Conservation (phyloP, 2,888 invertebrate genomes). For the Allophyes oxyacanthae region DNA sequence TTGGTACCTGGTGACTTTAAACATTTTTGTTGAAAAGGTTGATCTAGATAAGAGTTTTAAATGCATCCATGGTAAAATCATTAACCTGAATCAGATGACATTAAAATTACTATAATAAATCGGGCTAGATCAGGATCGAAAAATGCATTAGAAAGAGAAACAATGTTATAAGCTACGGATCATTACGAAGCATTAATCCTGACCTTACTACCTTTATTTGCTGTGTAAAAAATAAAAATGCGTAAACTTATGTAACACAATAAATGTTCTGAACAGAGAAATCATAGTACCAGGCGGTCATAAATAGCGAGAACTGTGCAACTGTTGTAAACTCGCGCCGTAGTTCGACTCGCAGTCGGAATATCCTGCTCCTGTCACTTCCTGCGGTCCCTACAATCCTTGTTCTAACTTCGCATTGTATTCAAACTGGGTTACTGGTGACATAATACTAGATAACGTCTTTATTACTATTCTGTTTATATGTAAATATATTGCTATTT, state of each 20-base stretch:
- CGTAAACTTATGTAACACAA: conserved; percentile 9
- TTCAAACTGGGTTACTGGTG: conserved; percentile 64
- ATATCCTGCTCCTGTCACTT: conserved; percentile 78
- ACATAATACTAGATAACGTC: conserved; percentile 57
- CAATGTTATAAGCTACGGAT: too few relatives aligned
- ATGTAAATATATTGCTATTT: conserved; percentile 37
- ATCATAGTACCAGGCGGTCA: conserved; percentile 51
- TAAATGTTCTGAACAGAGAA: conserved; percentile 37
- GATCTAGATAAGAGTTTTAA: too few relatives aligned
- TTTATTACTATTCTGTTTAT: conserved; percentile 42
- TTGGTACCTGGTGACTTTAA: neutral
- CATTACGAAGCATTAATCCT: too few relatives aligned
- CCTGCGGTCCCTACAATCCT: conserved; percentile 70
- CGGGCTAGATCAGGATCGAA: too few relatives aligned
- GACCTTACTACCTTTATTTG: too few relatives aligned
- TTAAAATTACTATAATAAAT: too few relatives aligned
- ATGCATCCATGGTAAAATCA: too few relatives aligned
- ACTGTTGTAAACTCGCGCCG: conserved; percentile 61
- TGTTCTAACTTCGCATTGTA: conserved; percentile 57
- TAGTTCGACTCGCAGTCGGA: conserved; percentile 67
- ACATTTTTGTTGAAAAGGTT: too few relatives aligned
- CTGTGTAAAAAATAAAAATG: too few relatives aligned
- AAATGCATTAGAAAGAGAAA: too few relatives aligned
- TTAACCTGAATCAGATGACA: too few relatives aligned
- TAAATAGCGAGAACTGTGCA: conserved; percentile 53